Conservation (phyloP, 2,113 vertebrate genomes). For the Zeus faber region DNA sequence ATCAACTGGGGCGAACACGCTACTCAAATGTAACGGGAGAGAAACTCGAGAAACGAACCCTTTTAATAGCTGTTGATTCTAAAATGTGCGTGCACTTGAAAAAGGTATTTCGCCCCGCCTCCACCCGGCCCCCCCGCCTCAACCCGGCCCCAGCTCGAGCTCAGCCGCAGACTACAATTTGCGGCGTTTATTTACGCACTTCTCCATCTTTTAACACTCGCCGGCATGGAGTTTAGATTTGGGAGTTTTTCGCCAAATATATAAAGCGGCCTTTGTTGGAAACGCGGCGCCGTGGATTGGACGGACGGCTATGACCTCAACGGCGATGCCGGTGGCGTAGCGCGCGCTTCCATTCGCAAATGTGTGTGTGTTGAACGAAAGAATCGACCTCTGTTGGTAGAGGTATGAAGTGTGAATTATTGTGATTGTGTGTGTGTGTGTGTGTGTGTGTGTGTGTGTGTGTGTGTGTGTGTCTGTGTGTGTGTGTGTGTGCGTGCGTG, state of each 20-base stretch:
- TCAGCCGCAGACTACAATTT: too few relatives aligned
- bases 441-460: neutral
- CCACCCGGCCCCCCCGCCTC: too few relatives aligned
- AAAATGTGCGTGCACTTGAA: constrained; percentile 14
- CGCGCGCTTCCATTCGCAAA: neutral
- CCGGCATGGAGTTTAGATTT: constrained; percentile 24
- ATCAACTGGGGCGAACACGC: constrained; percentile 62
- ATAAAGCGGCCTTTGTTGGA: constrained; percentile 47
- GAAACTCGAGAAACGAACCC: constrained; percentile 35
- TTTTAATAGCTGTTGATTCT: constrained; percentile 38
- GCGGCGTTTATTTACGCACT: constrained; percentile 37
- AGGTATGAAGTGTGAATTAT: constrained; percentile 10
- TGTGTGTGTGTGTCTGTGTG: neutral
- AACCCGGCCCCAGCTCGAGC: too few relatives aligned
- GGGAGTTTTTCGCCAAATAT: constrained; percentile 16
- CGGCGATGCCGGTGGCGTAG: neutral
- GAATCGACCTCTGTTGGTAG: neutral
- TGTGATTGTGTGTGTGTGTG: neutral
- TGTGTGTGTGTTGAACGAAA: neutral
- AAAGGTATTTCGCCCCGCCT: too few relatives aligned
- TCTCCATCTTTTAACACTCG: constrained; percentile 32
- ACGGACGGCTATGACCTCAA: constrained; percentile 27
- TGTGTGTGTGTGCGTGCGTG: constrained; percentile 15
- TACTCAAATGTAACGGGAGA: constrained; percentile 46
- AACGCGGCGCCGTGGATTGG: constrained; percentile 28